phyloP scores from a whole-genome alignment of 2,888 invertebrate species.

The Cerastoderma edule region DNA sequence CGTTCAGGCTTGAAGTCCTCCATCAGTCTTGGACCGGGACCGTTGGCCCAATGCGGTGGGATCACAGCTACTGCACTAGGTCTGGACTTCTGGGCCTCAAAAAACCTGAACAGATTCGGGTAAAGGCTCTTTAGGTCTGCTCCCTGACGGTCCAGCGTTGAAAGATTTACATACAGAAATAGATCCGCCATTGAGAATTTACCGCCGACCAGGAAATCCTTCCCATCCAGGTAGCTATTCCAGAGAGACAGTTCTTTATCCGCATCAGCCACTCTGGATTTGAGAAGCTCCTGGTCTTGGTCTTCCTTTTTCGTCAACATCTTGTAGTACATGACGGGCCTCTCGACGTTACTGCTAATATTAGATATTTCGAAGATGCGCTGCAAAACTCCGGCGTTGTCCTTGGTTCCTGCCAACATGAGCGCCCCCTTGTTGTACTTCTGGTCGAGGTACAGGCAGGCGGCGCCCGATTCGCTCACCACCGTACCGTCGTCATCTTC shows the following conservation, averaged over 20 bases:
- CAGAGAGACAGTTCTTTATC: constrained; percentile 30
- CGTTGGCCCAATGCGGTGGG: constrained; percentile 76
- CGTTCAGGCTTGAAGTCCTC: constrained; percentile 1
- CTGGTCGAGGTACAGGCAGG: constrained; percentile 71
- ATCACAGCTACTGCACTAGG: constrained; percentile 64
- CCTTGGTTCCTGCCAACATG: constrained; percentile 57
- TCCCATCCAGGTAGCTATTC: constrained; percentile 24
- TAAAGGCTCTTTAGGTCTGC: constrained; percentile 49
- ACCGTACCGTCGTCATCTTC: constrained; percentile 66
- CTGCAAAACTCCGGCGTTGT: constrained; percentile 63
- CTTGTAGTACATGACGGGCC: constrained; percentile 23
- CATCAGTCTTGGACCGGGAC: neutral
- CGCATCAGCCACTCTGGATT: constrained; percentile 19
- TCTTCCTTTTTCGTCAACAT: constrained; percentile 35
- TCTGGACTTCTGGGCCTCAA: constrained; percentile 55
- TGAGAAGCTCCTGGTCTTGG: constrained; percentile 16
- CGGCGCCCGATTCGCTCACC: constrained; percentile 75
- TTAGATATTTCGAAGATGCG: constrained; percentile 61
- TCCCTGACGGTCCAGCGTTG: constrained; percentile 51
- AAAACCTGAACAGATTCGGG: constrained; percentile 63
- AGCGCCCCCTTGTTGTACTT: constrained; percentile 52
- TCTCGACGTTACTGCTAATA: constrained; percentile 17
- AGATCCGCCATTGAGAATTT: constrained; percentile 50
- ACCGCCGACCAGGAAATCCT: constrained; percentile 31
- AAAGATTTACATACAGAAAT: constrained; percentile 31